Conservation (phyloP, 2,113 vertebrate genomes). For the Stictonetta naevosa region DNA sequence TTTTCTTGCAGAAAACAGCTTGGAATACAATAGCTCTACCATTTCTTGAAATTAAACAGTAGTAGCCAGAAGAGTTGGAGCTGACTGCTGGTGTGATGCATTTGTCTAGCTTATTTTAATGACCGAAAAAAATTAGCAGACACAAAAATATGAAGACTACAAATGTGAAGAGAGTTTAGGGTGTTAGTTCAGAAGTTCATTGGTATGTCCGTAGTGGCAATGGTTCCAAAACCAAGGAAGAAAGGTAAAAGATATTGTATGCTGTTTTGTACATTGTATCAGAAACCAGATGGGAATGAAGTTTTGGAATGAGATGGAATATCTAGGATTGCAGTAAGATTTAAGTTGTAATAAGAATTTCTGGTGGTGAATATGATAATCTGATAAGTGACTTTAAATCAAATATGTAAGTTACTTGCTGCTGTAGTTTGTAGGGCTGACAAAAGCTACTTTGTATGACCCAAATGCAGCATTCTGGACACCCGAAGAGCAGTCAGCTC, state of each 20-base stretch:
- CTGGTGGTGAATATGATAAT: background rate
- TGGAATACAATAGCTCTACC: background rate
- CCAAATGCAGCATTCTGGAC: background rate
- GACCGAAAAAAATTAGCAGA: background rate
- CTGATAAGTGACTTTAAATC: background rate
- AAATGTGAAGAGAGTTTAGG: background rate
- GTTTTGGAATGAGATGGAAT: background rate
- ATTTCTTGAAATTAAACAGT: background rate
- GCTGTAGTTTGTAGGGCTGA: background rate
- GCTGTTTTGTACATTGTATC: background rate
- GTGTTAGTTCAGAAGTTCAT: background rate
- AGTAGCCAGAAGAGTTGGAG: background rate
- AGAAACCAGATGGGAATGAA: background rate
- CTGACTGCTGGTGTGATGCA: background rate
- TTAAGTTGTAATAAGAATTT: background rate
- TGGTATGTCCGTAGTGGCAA: background rate
- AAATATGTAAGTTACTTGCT: background rate
- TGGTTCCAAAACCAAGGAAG: background rate
- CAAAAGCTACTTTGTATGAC: background rate
- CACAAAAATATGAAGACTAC: background rate
- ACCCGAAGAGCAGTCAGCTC: background rate
- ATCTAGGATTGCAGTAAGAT: background rate
- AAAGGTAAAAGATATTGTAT: background rate
- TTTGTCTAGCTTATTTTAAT: background rate
- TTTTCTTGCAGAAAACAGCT: background rate